Percentiles rank a stretch among this genome's conserved stretches.
Conservation (phyloP, 2,888 invertebrate species). For the Spialia ferax region DNA sequence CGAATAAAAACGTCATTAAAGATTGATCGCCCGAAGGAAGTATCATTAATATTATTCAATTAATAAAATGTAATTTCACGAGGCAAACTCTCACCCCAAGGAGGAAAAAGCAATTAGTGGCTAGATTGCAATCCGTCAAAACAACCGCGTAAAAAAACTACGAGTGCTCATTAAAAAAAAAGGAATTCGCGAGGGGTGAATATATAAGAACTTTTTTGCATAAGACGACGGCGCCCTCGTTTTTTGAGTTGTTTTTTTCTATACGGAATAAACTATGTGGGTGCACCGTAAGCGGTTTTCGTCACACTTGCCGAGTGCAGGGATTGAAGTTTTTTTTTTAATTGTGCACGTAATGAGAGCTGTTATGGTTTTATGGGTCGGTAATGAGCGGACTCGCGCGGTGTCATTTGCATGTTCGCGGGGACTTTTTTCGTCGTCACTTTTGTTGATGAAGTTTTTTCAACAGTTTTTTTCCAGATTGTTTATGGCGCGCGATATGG, state of each 20-base stretch:
- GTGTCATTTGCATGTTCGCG: conserved; percentile 83
- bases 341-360: conserved; percentile 81
- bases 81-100: conserved; percentile 79
- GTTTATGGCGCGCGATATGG: conserved; percentile 73
- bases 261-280: conserved; percentile 82
- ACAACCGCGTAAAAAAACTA: conserved; percentile 83
- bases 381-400: conserved; percentile 79
- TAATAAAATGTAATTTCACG: conserved; percentile 85
- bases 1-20: conserved; percentile 85
- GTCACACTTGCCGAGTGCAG: conserved; percentile 80
- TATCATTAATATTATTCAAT: conserved; percentile 87
- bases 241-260: conserved; percentile 68
- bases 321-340: conserved; percentile 81
- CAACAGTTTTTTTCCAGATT: conserved; percentile 67
- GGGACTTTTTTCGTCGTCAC: conserved; percentile 73
- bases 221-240: conserved; percentile 83
- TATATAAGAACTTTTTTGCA: conserved; percentile 85
- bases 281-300: conserved; percentile 83
- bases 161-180: conserved; percentile 82
- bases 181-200: conserved; percentile 85
- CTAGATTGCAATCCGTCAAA: conserved; percentile 86
- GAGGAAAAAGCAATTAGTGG: conserved; percentile 87
- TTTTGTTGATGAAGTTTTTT: conserved; percentile 80
- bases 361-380: conserved; percentile 82
- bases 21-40: conserved; percentile 82